Base-by-base conservation (phyloP, 1,140 invertebrate species). In the Holcopasites calliopsidis region DNA sequence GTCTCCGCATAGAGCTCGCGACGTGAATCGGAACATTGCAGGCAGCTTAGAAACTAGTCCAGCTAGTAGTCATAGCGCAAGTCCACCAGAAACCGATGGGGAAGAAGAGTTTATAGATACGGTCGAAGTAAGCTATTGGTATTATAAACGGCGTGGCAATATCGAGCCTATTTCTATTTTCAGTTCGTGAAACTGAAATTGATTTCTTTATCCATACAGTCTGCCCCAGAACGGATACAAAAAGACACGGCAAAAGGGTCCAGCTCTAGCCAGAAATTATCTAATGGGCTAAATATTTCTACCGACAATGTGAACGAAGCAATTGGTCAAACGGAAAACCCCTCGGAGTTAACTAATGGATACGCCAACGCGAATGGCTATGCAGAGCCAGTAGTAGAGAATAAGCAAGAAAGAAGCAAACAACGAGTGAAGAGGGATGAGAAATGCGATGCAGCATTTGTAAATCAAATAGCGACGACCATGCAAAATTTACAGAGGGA, bases 31-130 rank as follows among this genome's bases (percentile, higher is more conserved):
- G 58, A 90, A 90, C 55, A 88, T 91, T 83, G 87, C 91, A 38
- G 90, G 91, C 79, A 89, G 92, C 83, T 80, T 92, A 79, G 85
- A 92, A 86, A 91, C 90, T 26, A 91, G 89, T 80, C 91, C 88
- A 85, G 92, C 90, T 38, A 92, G 90, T 65, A 91, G 91, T 81
- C 92, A 91, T 60, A 92, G 91, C 81, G 90, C 92, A 23, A 92
- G 88, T 77, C 92, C 88, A 69, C 93, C 93, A 76, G 95, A 95
- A 83, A 94, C 94, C n/a, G 95, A 96, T 77, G 92, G 93, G 26
- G 93, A 93, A 76, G 93, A 96, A 83, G 95, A 95, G 89, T 96
- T 95, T 88, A 95, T 94, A 73, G 95, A 96, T 89, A 95, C 95
- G 23, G 93, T 95, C 61, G 95, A 96, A 86, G 93, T 95, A 85